Evolutionary conservation across 2,888 invertebrate genomes (phyloP).

Genomic region (Eupithecia pulchellata): DNA sequence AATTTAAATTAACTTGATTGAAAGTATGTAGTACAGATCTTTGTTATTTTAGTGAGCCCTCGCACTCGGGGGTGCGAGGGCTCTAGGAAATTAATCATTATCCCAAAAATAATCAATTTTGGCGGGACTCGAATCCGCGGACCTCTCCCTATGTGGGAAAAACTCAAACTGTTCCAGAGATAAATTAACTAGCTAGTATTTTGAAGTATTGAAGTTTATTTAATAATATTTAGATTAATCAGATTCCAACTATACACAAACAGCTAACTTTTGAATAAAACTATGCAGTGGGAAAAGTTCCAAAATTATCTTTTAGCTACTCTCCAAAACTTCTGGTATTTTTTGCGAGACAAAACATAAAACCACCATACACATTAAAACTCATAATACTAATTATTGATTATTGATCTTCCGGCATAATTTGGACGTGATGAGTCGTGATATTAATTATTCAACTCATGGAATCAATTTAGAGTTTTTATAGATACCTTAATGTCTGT

Average conservation of each 20-base stretch:
- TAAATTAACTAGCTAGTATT: neutral
- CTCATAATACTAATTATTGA: slow-evolving; percentile 14
- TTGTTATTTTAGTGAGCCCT: too few relatives aligned
- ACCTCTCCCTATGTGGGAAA: too few relatives aligned
- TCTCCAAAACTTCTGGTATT: neutral
- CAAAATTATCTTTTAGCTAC: too few relatives aligned
- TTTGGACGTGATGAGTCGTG: slow-evolving; percentile 39
- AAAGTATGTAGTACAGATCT: too few relatives aligned
- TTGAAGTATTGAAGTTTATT: too few relatives aligned
- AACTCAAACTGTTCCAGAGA: neutral
- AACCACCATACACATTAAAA: neutral
- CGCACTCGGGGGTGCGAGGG: too few relatives aligned
- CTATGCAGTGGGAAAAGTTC: neutral
- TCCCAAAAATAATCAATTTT: too few relatives aligned
- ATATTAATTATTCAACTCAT: slow-evolving; percentile 59
- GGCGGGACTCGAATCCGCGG: too few relatives aligned
- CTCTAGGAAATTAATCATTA: too few relatives aligned
- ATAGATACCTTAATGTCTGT: slow-evolving; percentile 54
- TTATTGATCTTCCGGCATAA: slow-evolving; percentile 48
- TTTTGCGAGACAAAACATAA: neutral
- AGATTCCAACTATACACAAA: neutral
- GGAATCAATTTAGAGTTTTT: slow-evolving; percentile 65
- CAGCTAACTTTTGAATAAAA: neutral
- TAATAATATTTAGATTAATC: too few relatives aligned
- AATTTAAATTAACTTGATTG: too few relatives aligned